A percentile compares a stretch with the other conserved stretches of the same genome.
Evolutionary conservation across 30 jellyfish, hydroid and myxozoan genomes (phyloP).

Genomic region (Euphysa ruthae): DNA sequence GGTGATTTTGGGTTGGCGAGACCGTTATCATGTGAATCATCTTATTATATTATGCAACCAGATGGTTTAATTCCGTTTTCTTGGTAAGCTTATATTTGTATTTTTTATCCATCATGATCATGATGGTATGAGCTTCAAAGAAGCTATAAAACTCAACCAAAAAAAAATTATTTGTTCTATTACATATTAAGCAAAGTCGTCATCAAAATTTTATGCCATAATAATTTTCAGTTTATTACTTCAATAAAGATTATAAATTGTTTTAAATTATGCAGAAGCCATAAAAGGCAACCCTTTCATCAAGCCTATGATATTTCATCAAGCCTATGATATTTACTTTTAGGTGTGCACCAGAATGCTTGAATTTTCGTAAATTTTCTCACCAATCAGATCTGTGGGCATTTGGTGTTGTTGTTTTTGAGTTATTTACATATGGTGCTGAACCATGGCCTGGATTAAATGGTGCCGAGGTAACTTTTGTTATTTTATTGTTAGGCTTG

Average conservation of each 20-base stretch:
- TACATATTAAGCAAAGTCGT: too few relatives aligned
- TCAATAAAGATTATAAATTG: too few relatives aligned
- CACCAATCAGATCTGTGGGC: constrained; percentile 98
- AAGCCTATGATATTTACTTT: too few relatives aligned
- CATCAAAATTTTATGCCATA: too few relatives aligned
- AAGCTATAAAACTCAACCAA: too few relatives aligned
- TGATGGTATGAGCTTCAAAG: too few relatives aligned
- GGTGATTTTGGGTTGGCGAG: constrained; percentile 96
- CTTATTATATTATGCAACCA: constrained; percentile 91
- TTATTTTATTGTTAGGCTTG: not conserved
- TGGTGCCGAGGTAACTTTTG: constrained; percentile 71
- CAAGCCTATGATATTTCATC: too few relatives aligned
- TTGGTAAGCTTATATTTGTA: constrained; percentile 46
- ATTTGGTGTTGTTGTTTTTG: constrained; percentile 73
- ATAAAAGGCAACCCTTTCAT: too few relatives aligned
- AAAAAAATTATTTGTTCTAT: too few relatives aligned
- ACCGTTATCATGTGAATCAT: constrained; percentile 64
- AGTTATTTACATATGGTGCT: constrained; percentile 71
- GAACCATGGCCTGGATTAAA: constrained; percentile 97
- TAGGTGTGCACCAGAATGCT: constrained; percentile 98
- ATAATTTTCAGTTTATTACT: too few relatives aligned
- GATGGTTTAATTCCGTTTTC: constrained; percentile 87
- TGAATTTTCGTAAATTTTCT: constrained; percentile 66
- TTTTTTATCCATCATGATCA: too few relatives aligned
- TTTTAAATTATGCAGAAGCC: too few relatives aligned